A percentile compares a stretch with the other conserved stretches of the same genome.
Conservation (phyloP, 2,797 vertebrate species). For the Neosilurus hyrtlii region DNA sequence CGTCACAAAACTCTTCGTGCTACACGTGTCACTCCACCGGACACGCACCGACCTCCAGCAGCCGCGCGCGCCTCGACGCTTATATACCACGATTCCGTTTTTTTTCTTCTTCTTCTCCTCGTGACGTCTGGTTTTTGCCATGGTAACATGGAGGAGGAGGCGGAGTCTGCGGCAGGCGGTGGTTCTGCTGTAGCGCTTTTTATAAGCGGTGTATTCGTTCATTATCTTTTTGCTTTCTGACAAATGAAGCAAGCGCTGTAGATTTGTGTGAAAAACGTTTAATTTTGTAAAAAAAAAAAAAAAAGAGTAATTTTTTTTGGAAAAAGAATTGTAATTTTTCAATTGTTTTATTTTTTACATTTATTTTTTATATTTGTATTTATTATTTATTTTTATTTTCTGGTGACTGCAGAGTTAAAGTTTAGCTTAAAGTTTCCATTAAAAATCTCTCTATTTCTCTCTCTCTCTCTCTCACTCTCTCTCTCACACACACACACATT, state of each 20-base stretch:
- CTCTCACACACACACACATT: too few species aligned
- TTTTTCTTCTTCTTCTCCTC: slow-evolving; percentile 35
- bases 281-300: too few species aligned
- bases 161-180: slow-evolving; percentile 56
- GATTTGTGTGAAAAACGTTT: not conserved
- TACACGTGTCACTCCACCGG: slow-evolving; percentile 65
- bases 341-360: too few species aligned
- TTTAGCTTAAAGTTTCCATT: too few species aligned
- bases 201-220: too few species aligned
- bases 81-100: slow-evolving; percentile 66
- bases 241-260: not conserved
- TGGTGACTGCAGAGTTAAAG: too few species aligned
- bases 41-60: slow-evolving; percentile 63
- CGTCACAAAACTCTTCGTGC: slow-evolving; percentile 46
- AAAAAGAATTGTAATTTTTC: too few species aligned
- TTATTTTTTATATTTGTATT: too few species aligned
- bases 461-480: too few species aligned
- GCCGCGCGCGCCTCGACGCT: slow-evolving; percentile 52
- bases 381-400: too few species aligned
- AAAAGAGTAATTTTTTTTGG: too few species aligned
- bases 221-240: not conserved
- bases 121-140: slow-evolving; percentile 75
- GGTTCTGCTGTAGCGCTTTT: not conserved
- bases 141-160: slow-evolving; percentile 76
- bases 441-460: too few species aligned